A percentile compares a stretch with the other conserved stretches of the same genome.
phyloP scores from a whole-genome alignment of 2,797 vertebrate genomes.

The Falco rusticolus region DNA sequence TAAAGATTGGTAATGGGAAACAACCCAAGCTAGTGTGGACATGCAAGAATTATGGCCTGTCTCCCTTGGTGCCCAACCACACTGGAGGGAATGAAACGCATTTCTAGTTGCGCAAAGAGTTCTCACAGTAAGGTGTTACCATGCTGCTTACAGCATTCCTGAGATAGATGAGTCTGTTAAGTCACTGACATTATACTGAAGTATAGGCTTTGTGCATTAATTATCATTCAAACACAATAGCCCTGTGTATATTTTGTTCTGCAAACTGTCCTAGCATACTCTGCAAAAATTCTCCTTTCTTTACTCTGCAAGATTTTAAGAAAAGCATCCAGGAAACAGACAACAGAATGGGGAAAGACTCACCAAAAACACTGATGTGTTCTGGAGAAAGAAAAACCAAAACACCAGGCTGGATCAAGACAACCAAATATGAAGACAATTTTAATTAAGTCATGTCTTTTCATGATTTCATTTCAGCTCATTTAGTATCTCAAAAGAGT shows the following conservation, averaged over 20 bases:
- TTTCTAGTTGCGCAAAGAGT: slow-evolving; percentile 51
- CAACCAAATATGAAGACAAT: neutral
- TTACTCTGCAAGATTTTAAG: neutral
- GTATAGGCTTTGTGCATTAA: neutral
- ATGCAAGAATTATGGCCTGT: neutral
- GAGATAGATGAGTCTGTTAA: slow-evolving; percentile 36
- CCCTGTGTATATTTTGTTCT: neutral
- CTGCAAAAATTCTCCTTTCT: slow-evolving; percentile 12
- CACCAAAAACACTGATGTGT: neutral
- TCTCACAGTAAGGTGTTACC: slow-evolving; percentile 34
- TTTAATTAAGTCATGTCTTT: neutral
- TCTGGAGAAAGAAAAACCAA: neutral
- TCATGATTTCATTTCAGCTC: neutral
- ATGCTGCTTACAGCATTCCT: neutral
- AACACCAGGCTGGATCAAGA: neutral
- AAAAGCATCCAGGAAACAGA: neutral
- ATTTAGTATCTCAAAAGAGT: neutral
- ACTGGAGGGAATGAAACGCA: neutral
- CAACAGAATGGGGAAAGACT: neutral
- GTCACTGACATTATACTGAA: slow-evolving; percentile 3
- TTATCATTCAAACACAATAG: neutral
- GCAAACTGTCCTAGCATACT: neutral
- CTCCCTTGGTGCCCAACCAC: neutral
- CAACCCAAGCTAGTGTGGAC: neutral
- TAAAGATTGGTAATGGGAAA: neutral